Evolutionary conservation across 2,888 invertebrate genomes (phyloP), one percentile per base, ranked within the genome.

Genomic region (Mythimna albipuncta): DNA sequence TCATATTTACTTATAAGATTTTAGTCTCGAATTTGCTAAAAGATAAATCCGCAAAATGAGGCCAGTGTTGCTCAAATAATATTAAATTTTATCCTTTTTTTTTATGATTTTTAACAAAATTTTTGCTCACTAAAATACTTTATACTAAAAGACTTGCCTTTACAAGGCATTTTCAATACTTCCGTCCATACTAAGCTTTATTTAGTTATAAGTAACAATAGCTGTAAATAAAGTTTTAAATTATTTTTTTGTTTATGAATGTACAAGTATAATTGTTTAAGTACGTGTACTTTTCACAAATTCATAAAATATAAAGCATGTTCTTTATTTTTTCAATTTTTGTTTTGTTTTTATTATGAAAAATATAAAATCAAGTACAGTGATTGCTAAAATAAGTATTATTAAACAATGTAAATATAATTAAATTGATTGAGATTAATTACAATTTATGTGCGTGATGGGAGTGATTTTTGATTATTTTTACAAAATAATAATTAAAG

Each of bases 141-240:
- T 57, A 75, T 82, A 77, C 69, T 83, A 76, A 81, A 84, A 83
- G 80, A 81, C 81, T 83, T 77, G 75, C 81, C 82, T 75, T 80
- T 64, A 65, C 64, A 77, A 70, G 79, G 74, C 77, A 65, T 69
- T 74, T 77, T 63, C 77, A 66, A 67, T 85, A 69, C 84, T 88
- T 91, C 93, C 94, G 91, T 94, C 94, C 94, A 89, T 88, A 85
- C 72, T 87, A 90, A 94, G 94, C 92, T 94, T 94, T 94, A 94
- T 89, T 89, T 93, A 93, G 90, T 88, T 80, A 79, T 91, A 92
- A 88, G 86, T 89, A 87, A 88, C 68, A 75, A 82, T 89, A 90
- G 74, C 77, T 90, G 87, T 91, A 90, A 87, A 90, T 90, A 87
- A 85, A 81, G 76, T 72, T 74, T 83, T 86, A 87, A 88, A 82